A percentile compares a stretch with the other conserved stretches of the same genome.
Conservation (phyloP, 2,888 invertebrate species). For the Drosophila meridionalis region DNA sequence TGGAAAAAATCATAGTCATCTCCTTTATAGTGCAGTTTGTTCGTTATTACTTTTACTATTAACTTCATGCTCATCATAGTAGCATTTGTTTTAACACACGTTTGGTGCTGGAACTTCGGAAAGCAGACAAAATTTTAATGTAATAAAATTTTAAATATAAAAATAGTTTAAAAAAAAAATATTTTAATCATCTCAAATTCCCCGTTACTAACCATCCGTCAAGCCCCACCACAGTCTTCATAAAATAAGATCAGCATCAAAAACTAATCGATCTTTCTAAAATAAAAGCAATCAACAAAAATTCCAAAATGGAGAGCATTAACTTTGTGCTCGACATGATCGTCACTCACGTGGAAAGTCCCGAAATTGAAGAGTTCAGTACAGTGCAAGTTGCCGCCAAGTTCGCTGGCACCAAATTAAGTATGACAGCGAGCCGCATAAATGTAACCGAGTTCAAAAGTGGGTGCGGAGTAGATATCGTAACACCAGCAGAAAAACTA, state of each 20-base stretch:
- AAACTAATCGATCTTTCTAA: neutral
- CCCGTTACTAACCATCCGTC: neutral
- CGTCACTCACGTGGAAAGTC: slow-evolving; percentile 62
- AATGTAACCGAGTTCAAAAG: slow-evolving; percentile 78
- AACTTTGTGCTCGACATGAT: slow-evolving; percentile 72
- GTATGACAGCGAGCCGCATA: slow-evolving; percentile 71
- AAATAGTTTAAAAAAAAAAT: neutral
- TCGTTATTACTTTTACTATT: neutral
- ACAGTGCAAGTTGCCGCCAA: slow-evolving; percentile 52
- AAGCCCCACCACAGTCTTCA: neutral
- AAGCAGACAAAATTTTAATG: neutral
- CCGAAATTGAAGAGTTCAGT: slow-evolving; percentile 28
- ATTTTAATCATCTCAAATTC: slow-evolving; percentile 7
- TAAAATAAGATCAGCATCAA: neutral
- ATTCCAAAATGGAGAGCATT: slow-evolving; percentile 7
- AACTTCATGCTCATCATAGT: slow-evolving; percentile 4
- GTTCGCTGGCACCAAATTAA: slow-evolving; percentile 53
- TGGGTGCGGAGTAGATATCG: slow-evolving; percentile 63
- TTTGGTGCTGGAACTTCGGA: neutral
- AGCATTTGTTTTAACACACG: slow-evolving; percentile 5
- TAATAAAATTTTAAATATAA: neutral
- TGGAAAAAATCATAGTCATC: neutral
- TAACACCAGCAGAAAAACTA: slow-evolving; percentile 51
- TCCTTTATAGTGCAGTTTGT: neutral
- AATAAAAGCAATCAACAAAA: neutral